These are phyloP conservation scores for Heliornis fulica DNA, from an alignment of 2,113 vertebrate genomes.

Conservation along the genomic window DNA sequence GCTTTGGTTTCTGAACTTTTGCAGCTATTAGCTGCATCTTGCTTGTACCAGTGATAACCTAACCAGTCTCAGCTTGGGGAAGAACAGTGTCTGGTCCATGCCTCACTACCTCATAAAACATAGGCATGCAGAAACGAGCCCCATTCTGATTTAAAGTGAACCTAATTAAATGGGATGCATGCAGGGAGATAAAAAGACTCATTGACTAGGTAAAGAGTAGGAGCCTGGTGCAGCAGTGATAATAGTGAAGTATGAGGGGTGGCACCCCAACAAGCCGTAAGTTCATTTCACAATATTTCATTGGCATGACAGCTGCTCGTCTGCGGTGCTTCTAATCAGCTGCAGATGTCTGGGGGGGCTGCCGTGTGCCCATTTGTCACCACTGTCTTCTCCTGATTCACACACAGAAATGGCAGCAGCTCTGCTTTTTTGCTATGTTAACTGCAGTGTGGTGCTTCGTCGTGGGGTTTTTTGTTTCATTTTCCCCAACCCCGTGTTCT, in stretches of 20 bases:
- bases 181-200: background rate
- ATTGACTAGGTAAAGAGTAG: background rate
- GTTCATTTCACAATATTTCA: constrained; percentile 30
- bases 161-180: constrained; percentile 10
- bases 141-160: background rate
- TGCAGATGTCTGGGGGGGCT: background rate
- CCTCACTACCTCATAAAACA: background rate
- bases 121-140: background rate
- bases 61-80: background rate
- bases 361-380: background rate
- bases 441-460: background rate
- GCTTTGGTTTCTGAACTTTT: background rate
- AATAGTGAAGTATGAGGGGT: background rate
- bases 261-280: constrained; percentile 4
- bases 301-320: constrained; percentile 6
- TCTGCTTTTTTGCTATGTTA: background rate
- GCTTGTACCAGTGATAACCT: background rate
- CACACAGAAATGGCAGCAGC: background rate
- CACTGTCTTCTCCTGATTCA: background rate
- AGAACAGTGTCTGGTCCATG: background rate
- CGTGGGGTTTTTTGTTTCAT: fast-evolving
- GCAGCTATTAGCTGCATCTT: background rate
- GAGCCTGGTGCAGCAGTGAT: constrained; percentile 38
- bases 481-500: background rate
- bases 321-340: constrained; percentile 22